A percentile compares a stretch with the other conserved stretches of the same genome.
Conservation (phyloP, 2,797 vertebrate species). For the Nothura maculosa region DNA sequence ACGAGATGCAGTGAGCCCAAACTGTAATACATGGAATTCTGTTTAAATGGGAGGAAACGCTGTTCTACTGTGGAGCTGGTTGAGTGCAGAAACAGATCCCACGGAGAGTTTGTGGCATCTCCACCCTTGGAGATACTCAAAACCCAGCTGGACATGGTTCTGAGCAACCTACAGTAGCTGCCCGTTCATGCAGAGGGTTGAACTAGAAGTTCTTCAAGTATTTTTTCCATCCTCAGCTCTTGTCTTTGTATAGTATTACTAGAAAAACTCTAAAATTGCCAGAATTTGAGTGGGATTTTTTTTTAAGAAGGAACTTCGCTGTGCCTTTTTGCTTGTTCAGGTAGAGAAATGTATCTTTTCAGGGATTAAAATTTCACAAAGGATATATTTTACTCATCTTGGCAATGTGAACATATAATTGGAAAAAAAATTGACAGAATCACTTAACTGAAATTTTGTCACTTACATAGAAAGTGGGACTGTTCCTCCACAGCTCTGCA, state of each 20-base stretch:
- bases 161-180: neutral
- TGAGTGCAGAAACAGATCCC: neutral
- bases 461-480: conserved; percentile 8
- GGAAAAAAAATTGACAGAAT: conserved; percentile 47
- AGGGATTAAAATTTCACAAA: conserved; percentile 18
- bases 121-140: neutral
- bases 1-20: neutral
- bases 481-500: neutral
- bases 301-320: neutral
- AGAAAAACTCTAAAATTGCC: neutral
- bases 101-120: neutral
- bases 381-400: conserved; percentile 16
- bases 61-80: accelerated
- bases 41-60: neutral
- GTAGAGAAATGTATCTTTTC: conserved; percentile 35
- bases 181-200: neutral
- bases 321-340: conserved; percentile 3
- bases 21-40: neutral
- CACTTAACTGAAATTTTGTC: neutral
- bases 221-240: neutral
- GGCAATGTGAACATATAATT: conserved; percentile 59
- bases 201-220: neutral
- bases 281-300: neutral
- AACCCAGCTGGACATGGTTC: neutral
- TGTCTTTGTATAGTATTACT: neutral